Evolutionary conservation across 1,140 invertebrate genomes (phyloP), one percentile per base, ranked within the genome.

Genomic region (Nomia melanderi): DNA sequence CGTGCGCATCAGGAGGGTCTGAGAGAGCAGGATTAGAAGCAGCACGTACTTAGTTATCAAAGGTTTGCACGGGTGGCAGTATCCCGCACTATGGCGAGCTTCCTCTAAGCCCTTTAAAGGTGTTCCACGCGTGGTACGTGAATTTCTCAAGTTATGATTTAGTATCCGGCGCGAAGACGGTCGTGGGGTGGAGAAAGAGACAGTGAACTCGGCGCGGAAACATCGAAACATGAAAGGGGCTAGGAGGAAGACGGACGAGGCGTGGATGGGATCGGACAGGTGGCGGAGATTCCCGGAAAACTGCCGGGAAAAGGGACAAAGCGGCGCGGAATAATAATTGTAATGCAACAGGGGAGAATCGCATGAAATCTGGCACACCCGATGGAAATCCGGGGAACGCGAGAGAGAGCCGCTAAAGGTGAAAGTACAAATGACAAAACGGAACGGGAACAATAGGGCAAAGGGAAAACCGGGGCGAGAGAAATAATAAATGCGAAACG

Each of bases 71-170:
- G 87, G 87, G 74, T 81, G 87, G 81, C 80, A 66, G 62, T 81
- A 86, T 81, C 74, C 66, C 75, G 56, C 36, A 25, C 69, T 65
- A 39, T 36, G 74, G 76, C 74, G 85, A 88, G 79, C 89, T 90
- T 86, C 85, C 86, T 86, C 86, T 65, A 78, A 90, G 87, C 85
- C 90, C 86, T 50, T 90, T 90, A 88, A 90, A 89, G 87, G 85
- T 90, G 86, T 87, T 85, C 84, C 86, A 50, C 44, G 78, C 78
- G 79, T 71, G 78, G 84, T 86, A 86, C 85, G 85, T 81, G 87
- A 91, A 90, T 91, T 90, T 91, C 89, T 89, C 89, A 88, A 91
- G 89, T 91, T 91, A 90, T 92, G 89, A 92, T 91, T 90, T 92
- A 91, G 83, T 87, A 82, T 87, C 82, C 79, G 77, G 60, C 70